Conservation (phyloP, 1,140 invertebrate genomes). For the Listronotus bonariensis region DNA sequence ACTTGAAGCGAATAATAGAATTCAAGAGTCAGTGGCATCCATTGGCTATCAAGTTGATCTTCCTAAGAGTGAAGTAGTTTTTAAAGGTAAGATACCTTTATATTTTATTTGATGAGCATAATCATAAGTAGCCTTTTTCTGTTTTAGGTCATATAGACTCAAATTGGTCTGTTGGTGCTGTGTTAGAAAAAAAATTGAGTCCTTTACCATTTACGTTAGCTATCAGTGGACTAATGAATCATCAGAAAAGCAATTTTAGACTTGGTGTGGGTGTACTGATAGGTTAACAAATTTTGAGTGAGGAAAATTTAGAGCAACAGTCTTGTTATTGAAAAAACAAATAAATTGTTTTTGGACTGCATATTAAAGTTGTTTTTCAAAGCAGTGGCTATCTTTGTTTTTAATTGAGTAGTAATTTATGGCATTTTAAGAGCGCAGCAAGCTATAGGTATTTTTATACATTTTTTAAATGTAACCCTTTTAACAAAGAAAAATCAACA, state of each 20-base stretch:
- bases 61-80: conserved; percentile 92
- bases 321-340: background rate
- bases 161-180: conserved; percentile 93
- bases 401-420: conserved; percentile 2
- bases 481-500: conserved; percentile 8
- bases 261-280: conserved; percentile 87
- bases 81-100: conserved; percentile 72
- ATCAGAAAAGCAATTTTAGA: conserved; percentile 85
- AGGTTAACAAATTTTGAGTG: conserved; percentile 60
- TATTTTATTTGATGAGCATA: background rate
- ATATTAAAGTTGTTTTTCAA: conserved; percentile 17
- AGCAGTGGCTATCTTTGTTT: conserved; percentile 2
- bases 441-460: background rate
- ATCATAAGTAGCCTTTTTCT: background rate
- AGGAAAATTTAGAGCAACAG: background rate
- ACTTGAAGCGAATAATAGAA: conserved; percentile 82
- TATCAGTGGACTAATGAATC: conserved; percentile 91
- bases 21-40: conserved; percentile 89
- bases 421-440: conserved; percentile 10
- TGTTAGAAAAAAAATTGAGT: conserved; percentile 90
- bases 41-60: conserved; percentile 96
- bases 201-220: conserved; percentile 93
- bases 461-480: conserved; percentile 9
- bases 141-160: conserved; percentile 86
- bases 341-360: conserved; percentile 1